phyloP scores from a whole-genome alignment of 2,797 vertebrate species.

The Forpus xanthops region DNA sequence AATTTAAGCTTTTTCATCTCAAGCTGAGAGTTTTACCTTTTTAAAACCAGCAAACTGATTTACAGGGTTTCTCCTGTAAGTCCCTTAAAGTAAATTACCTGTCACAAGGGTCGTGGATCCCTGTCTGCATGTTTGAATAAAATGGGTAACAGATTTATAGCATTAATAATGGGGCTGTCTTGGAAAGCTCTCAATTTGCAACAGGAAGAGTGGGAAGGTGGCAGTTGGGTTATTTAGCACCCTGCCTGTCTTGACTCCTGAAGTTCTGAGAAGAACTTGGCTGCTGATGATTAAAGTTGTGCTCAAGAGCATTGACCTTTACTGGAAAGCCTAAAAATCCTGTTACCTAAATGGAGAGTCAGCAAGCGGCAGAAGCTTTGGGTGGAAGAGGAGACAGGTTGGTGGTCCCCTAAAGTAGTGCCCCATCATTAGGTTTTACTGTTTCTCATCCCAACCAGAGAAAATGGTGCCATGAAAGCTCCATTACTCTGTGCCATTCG shows the following conservation, averaged over 20 bases:
- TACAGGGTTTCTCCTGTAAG: slow-evolving; percentile 49
- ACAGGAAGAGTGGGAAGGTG: background rate
- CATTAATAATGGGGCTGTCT: slow-evolving; percentile 57
- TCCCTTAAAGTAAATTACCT: slow-evolving; percentile 58
- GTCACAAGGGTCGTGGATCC: slow-evolving; percentile 38
- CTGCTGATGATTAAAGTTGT: background rate
- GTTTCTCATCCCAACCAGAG: background rate
- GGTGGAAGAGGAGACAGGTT: background rate
- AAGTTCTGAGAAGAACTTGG: background rate
- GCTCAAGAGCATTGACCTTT: background rate
- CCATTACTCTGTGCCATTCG: background rate
- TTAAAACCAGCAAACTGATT: slow-evolving; percentile 46
- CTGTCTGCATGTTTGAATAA: slow-evolving; percentile 59
- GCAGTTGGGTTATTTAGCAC: slow-evolving; percentile 21
- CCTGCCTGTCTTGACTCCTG: background rate
- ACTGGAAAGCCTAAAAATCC: background rate
- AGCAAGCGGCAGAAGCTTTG: background rate
- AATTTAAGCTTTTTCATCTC: background rate
- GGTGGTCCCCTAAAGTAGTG: background rate
- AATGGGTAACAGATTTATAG: slow-evolving; percentile 38
- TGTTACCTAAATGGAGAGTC: background rate
- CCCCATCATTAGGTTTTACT: background rate
- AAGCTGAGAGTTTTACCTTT: slow-evolving; percentile 9
- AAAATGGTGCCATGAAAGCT: background rate
- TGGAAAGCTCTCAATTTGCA: slow-evolving; percentile 50